Base-by-base conservation (phyloP, 2,888 invertebrate genomes). In the Leucoma salicis region DNA sequence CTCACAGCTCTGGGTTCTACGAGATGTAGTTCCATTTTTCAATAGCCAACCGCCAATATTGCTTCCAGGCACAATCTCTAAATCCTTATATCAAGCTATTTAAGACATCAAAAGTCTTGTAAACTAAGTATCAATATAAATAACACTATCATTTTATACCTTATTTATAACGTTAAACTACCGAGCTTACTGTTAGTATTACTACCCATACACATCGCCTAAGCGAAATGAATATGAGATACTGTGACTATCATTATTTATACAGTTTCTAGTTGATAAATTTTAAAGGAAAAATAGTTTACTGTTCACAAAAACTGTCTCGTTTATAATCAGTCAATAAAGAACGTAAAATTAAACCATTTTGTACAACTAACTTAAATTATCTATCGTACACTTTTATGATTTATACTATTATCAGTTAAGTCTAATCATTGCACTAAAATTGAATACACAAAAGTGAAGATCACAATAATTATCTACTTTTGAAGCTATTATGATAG, bases 341-440 rank as follows among this genome's bases (percentile, higher is more conserved):
- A 70, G 74, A 78, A 80, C 73, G 78, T 81, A 79, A 78, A 84
- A 85, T 74, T 74, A 82, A 72, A 69, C 55, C 55, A 72, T 64
- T 68, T 69, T 64, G 72, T 74, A 76, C 65, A 64, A 68, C 77
- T 81, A 77, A 74, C 80, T 82, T 84, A 85, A 70, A 42, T 53
- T 74, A 76, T 67, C 68, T 85, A 84, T 85, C 71, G 70, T 82
- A 82, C 79, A 82, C 57, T 65, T 74, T 74, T 74, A 79, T 71
- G 70, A 58, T 73, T 75, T 72, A 64, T 64, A 74, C 79, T 86
- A 85, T 67, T 70, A 72, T 74, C 70, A 75, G 71, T 88, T 87
- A 88, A 62, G 81, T 75, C 89, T 89, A 88, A 81, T 84, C 84
- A 89, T 89, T 89, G 89, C 89, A 89, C 89, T 88, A 88, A 86